Conservation (phyloP, 2,113 vertebrate genomes). For the Dolichotis patagonum region DNA sequence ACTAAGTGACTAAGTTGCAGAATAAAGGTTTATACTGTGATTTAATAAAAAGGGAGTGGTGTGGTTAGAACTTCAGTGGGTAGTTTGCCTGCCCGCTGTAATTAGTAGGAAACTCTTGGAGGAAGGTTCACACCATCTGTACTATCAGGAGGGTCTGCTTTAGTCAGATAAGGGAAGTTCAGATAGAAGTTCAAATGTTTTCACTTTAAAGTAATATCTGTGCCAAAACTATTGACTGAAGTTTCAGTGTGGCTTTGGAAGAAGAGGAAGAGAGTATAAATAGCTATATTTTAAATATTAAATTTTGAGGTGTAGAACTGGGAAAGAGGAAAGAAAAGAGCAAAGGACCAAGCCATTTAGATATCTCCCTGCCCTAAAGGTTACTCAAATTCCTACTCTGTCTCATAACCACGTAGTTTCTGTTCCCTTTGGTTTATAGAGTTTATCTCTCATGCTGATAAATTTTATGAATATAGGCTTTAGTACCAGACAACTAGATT, state of each 20-base stretch:
- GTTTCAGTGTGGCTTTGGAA: background rate
- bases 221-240: background rate
- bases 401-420: background rate
- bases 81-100: background rate
- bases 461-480: background rate
- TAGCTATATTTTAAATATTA: background rate
- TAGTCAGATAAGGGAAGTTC: background rate
- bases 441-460: background rate
- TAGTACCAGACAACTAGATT: background rate
- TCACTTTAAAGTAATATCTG: slow-evolving; percentile 28
- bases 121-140: background rate
- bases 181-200: slow-evolving; percentile 38
- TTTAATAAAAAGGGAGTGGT: background rate
- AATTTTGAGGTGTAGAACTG: background rate
- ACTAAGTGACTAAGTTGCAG: background rate
- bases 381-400: background rate
- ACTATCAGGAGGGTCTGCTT: background rate
- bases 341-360: background rate
- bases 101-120: background rate
- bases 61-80: background rate
- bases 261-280: background rate
- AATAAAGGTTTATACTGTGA: background rate
- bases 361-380: background rate
- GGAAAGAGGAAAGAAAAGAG: background rate
- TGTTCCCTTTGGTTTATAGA: background rate